Conservation (phyloP, 2,797 vertebrate species). For the Coracias cyanogaster region DNA sequence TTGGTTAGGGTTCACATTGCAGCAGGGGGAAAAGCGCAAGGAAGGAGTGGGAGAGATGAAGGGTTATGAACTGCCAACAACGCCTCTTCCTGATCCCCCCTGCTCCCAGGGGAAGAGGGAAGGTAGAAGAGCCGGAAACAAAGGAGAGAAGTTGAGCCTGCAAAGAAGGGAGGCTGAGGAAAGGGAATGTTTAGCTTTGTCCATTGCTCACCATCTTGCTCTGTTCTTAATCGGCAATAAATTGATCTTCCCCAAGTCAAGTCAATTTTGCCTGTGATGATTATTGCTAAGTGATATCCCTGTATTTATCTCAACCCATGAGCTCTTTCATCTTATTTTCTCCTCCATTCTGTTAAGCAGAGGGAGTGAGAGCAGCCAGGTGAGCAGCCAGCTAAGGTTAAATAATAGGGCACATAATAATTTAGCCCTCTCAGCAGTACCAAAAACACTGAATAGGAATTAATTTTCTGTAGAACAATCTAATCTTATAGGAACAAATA, state of each 20-base stretch:
- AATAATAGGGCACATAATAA: neutral
- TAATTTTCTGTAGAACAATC: neutral
- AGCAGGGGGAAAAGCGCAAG: fast-evolving
- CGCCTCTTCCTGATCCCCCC: no score
- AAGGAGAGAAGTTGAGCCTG: neutral
- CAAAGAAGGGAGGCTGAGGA: neutral
- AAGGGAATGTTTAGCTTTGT: neutral
- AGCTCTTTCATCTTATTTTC: neutral
- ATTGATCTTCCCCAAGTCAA: neutral
- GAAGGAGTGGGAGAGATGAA: neutral
- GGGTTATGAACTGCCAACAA: neutral
- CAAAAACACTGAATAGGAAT: neutral
- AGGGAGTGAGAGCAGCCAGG: neutral
- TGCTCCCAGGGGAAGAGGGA: neutral
- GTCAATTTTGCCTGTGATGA: neutral
- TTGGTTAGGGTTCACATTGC: fast-evolving
- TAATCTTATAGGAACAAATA: neutral
- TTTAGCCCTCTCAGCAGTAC: neutral
- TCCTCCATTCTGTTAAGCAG: neutral
- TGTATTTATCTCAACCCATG: neutral
- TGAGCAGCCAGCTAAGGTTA: neutral
- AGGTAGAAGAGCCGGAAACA: neutral
- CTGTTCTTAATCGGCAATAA: neutral
- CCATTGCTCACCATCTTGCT: neutral
- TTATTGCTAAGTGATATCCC: neutral